These are phyloP conservation scores for Micromussa lordhowensis DNA, from an alignment of 92 coral and sea anemone genomes.

Conservation along the genomic window DNA sequence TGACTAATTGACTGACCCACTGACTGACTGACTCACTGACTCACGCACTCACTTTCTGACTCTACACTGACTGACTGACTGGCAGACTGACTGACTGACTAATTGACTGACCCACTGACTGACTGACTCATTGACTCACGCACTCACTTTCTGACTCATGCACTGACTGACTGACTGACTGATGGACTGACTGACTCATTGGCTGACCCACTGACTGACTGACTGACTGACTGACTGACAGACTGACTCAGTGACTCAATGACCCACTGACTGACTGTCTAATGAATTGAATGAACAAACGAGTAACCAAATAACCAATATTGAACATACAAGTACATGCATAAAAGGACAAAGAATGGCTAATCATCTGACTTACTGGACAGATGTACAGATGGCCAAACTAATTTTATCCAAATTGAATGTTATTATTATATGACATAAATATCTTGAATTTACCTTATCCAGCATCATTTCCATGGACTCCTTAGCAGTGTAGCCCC, in stretches of 20 bases:
- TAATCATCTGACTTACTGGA: too few species aligned
- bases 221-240: not conserved
- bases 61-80: not conserved
- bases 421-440: not conserved
- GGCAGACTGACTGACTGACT: not conserved
- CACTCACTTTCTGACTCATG: not conserved
- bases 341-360: too few species aligned
- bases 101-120: not conserved
- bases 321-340: too few species aligned
- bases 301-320: not conserved
- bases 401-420: not conserved
- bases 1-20: not conserved
- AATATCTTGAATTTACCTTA: conserved; percentile 45
- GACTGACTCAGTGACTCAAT: not conserved
- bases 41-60: not conserved
- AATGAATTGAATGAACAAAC: not conserved
- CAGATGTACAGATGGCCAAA: too few species aligned
- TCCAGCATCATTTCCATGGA: conserved; percentile 66
- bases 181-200: not conserved
- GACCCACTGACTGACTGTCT: not conserved
- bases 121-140: not conserved
- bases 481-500: conserved; percentile 81
- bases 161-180: not conserved
- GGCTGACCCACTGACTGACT: not conserved
- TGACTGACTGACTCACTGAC: not conserved